Evolutionary conservation across 2,888 invertebrate species (phyloP).

Genomic region (Pollenia angustigena): DNA sequence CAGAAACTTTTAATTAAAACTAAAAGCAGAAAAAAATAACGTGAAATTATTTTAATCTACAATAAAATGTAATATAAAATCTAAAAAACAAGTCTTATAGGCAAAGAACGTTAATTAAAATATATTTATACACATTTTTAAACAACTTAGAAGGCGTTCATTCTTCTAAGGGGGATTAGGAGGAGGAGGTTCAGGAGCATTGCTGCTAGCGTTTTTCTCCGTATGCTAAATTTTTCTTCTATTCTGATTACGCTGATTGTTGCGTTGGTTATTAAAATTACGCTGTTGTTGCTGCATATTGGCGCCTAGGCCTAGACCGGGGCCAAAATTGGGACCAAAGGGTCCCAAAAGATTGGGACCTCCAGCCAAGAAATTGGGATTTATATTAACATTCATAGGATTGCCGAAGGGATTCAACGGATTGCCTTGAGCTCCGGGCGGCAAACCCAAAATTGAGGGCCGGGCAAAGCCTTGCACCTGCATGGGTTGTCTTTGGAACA

Average conservation of each 20-base stretch:
- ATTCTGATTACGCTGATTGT: slow-evolving; percentile 69
- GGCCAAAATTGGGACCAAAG: slow-evolving; percentile 52
- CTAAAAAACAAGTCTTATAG: slow-evolving; percentile 67
- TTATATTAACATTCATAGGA: slow-evolving; percentile 68
- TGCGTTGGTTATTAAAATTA: slow-evolving; percentile 69
- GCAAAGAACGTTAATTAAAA: slow-evolving; percentile 37
- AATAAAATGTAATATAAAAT: slow-evolving; percentile 35
- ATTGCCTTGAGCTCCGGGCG: slow-evolving; percentile 82
- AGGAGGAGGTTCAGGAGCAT: background rate
- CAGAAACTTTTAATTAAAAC: slow-evolving; percentile 39
- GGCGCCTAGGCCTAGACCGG: slow-evolving; percentile 14
- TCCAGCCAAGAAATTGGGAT: slow-evolving; percentile 69
- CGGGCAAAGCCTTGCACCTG: slow-evolving; percentile 81
- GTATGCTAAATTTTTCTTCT: slow-evolving; percentile 69
- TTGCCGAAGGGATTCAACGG: slow-evolving; percentile 78
- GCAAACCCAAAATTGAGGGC: slow-evolving; percentile 86
- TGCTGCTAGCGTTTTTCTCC: slow-evolving; percentile 17
- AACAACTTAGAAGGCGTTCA: slow-evolving; percentile 47
- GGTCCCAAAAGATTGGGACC: slow-evolving; percentile 61
- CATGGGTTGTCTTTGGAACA: slow-evolving; percentile 81
- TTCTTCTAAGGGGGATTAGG: slow-evolving; percentile 34
- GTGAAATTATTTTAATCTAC: slow-evolving; percentile 53
- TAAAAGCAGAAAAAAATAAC: slow-evolving; percentile 20
- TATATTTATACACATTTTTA: slow-evolving; percentile 38
- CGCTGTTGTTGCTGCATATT: slow-evolving; percentile 66